A percentile compares a stretch with the other conserved stretches of the same genome.
These are phyloP conservation scores for Drosophila tani DNA, from an alignment of 1,140 invertebrate genomes.

Conservation along the genomic window DNA sequence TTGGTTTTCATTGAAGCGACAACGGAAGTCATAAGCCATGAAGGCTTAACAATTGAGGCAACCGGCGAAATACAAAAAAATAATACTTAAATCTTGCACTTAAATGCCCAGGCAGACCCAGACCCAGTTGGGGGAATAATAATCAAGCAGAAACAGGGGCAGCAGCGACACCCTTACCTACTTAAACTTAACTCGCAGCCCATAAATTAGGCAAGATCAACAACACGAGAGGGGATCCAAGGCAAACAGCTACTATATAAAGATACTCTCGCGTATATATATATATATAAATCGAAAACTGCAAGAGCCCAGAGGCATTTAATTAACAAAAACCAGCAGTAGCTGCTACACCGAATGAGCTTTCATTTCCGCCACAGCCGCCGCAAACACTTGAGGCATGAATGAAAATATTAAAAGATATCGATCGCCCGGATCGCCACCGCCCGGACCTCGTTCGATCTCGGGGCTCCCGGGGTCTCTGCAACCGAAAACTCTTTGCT, in stretches of 20 bases:
- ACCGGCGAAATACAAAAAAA: conserved; percentile 30
- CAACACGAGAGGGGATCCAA: conserved; percentile 20
- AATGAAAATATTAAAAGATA: conserved; percentile 81
- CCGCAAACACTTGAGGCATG: conserved; percentile 65
- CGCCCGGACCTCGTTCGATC: conserved; percentile 34
- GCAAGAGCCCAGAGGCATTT: conserved; percentile 64
- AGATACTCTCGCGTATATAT: conserved; percentile 8
- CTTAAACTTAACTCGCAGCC: conserved; percentile 50
- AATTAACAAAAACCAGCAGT: conserved; percentile 71
- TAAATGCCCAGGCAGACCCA: conserved; percentile 47
- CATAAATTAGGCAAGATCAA: conserved; percentile 64
- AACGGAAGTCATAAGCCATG: conserved; percentile 68
- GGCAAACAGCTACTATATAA: conserved; percentile 42
- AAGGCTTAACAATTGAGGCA: conserved; percentile 59
- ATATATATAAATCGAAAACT: conserved; percentile 55
- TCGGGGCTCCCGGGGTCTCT: background rate
- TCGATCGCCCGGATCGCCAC: conserved; percentile 53
- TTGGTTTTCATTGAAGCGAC: conserved; percentile 43
- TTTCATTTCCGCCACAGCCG: conserved; percentile 73
- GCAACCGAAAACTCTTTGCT: conserved; percentile 49
- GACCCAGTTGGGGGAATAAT: conserved; percentile 8
- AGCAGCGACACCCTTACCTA: conserved; percentile 26
- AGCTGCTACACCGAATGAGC: conserved; percentile 56
- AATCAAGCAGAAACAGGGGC: conserved; percentile 8
- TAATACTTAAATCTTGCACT: conserved; percentile 58